Evolutionary conservation across 2,113 vertebrate genomes (phyloP).

Genomic region (Apodemus speciosus): DNA sequence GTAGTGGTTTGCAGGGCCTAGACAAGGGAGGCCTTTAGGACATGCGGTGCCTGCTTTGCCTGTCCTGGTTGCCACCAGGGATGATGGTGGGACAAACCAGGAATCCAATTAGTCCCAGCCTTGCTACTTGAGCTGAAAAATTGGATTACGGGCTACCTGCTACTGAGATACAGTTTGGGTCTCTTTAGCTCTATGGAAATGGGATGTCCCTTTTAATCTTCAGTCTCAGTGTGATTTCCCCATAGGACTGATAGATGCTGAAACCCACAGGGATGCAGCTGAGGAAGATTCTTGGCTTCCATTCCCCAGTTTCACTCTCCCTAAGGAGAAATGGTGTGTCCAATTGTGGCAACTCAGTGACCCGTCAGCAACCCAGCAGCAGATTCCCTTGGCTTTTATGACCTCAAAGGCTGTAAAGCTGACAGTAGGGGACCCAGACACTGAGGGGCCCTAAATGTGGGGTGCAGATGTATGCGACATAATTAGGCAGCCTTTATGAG

Average conservation of each 20-base stretch:
- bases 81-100: background rate
- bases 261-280: background rate
- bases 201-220: constrained; percentile 59
- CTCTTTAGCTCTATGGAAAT: constrained; percentile 44
- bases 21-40: background rate
- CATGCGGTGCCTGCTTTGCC: background rate
- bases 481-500: constrained; percentile 77
- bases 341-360: constrained; percentile 45
- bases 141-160: background rate
- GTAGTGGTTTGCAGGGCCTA: background rate
- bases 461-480: constrained; percentile 54
- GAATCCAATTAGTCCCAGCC: constrained; percentile 30
- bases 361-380: constrained; percentile 50
- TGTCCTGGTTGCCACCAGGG: background rate
- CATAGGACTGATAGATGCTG: constrained; percentile 33
- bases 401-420: constrained; percentile 53
- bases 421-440: constrained; percentile 72
- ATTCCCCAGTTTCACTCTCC: background rate
- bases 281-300: constrained; percentile 51
- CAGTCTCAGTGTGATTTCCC: constrained; percentile 8
- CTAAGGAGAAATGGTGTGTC: constrained; percentile 60
- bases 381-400: constrained; percentile 67
- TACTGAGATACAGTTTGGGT: constrained; percentile 36
- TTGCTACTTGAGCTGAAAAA: constrained; percentile 27
- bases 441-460: constrained; percentile 47